Evolutionary conservation across 2,888 invertebrate species (phyloP), one percentile per base, ranked within the genome.

Genomic region (Odontothrips loti): DNA sequence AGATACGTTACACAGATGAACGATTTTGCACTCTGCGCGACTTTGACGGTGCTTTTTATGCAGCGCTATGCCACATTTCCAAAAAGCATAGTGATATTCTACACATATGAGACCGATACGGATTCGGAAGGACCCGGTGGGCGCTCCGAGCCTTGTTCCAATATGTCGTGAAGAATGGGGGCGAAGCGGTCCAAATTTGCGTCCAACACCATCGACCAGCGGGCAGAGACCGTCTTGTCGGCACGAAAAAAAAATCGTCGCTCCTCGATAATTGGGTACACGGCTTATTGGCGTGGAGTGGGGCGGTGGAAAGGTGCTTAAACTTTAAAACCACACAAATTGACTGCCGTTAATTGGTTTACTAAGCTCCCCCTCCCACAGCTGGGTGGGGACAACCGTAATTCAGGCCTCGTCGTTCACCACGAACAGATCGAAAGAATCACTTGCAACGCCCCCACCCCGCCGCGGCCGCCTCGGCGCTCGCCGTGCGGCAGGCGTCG

Each of bases 281-380:
- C 58, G 58, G 34, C 34, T 43, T 6, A 43, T 43, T 43, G 34
- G 6, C 34, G 6, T 43, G 34, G 34, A 43, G 34, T 43, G 34
- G 34, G 34, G 34, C 58, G 20, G 20, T 15, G 15, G 20, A 10
- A 20, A 12, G 58, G 58, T 58, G 58, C 58, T 58, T 58, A 58
- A 58, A 58, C 58, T 58, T 58, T 58, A 58, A 58, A 58, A 58
- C 58, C 58, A 58, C 58, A 58, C 58, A 58, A 58, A 58, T 58
- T 20, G 58, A 20, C 58, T 58, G 58, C 58, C 58, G 58, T 15
- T 58, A 58, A 58, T 58, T 58, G 58, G 58, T 58, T 15, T 20
- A 58, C 58, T 58, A 58, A 58, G 58, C 58, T 58, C 17, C 58
- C 51, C 58, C 58, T 58, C 34, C 6, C 58, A 15, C 20, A 15